phyloP scores from a whole-genome alignment of 92 coral and sea anemone genomes.

The Phenganax stokvisi region DNA sequence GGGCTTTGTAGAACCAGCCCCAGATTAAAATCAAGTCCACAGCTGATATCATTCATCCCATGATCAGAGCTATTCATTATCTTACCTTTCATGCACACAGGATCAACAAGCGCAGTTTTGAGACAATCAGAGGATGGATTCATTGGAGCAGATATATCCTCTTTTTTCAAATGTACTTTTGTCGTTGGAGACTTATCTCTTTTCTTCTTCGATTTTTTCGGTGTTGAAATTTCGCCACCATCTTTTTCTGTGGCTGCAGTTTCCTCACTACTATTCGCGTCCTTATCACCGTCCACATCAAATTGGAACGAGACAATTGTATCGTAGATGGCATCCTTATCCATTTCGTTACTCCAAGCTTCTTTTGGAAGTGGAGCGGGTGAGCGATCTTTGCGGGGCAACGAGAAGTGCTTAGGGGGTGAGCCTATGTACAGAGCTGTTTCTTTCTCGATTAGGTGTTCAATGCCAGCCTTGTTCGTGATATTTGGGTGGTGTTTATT shows the following conservation, averaged over 20 bases:
- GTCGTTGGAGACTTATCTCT: not conserved
- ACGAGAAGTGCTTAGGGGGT: not conserved
- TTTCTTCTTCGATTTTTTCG: too few relatives aligned
- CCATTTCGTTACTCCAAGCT: too few relatives aligned
- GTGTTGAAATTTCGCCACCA: too few relatives aligned
- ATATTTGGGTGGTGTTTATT: slow-evolving; percentile 4
- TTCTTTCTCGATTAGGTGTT: slow-evolving; percentile 14
- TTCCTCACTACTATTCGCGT: too few relatives aligned
- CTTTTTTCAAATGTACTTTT: not conserved
- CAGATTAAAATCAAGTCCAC: too few relatives aligned
- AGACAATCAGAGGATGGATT: not conserved
- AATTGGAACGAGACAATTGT: too few relatives aligned
- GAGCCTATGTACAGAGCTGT: not conserved
- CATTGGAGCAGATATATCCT: slow-evolving; percentile 4
- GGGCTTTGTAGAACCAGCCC: too few relatives aligned
- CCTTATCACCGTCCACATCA: too few relatives aligned
- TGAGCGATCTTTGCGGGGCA: not conserved
- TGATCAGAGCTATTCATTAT: not conserved
- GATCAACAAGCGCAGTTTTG: not conserved
- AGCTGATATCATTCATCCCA: too few relatives aligned
- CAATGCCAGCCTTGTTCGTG: not conserved
- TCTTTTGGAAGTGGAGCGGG: slow-evolving; percentile 24
- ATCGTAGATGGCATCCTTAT: too few relatives aligned
- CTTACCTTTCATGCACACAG: not conserved
- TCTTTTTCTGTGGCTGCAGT: too few relatives aligned